Percentiles rank a stretch among this genome's conserved stretches.
These are phyloP conservation scores for Meriones psammophilus DNA, from an alignment of 2,797 vertebrate genomes.

Conservation along the genomic window DNA sequence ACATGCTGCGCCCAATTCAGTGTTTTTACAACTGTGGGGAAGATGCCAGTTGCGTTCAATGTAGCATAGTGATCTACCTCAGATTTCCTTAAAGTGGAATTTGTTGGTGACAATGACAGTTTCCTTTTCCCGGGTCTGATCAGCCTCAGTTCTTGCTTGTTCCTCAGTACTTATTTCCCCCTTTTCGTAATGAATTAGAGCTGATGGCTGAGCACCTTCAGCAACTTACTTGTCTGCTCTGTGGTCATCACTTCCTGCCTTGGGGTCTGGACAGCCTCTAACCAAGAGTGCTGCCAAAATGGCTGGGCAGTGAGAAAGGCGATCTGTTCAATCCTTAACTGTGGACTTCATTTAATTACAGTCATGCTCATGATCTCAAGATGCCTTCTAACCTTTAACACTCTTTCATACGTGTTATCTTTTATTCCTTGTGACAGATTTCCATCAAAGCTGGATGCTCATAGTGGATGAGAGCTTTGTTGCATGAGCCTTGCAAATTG, in stretches of 20 bases:
- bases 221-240: neutral
- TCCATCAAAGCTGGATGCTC: neutral
- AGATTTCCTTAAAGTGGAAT: neutral
- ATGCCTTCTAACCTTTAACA: neutral
- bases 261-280: neutral
- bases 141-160: neutral
- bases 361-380: neutral
- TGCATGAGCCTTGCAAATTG: neutral
- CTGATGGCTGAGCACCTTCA: neutral
- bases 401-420: neutral
- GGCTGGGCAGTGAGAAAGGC: neutral
- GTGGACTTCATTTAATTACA: conserved; percentile 15
- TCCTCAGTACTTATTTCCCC: neutral
- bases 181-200: neutral
- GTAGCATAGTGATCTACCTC: neutral
- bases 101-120: neutral
- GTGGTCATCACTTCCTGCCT: neutral
- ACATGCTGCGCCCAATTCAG: neutral
- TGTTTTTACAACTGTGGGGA: neutral
- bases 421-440: conserved; percentile 13
- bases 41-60: neutral
- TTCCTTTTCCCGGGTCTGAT: neutral
- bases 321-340: neutral
- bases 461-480: neutral
- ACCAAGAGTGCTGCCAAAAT: neutral